Evolutionary conservation across 2,797 vertebrate genomes (phyloP), one percentile per base, ranked within the genome.

Genomic region (Gallirallus australis): DNA sequence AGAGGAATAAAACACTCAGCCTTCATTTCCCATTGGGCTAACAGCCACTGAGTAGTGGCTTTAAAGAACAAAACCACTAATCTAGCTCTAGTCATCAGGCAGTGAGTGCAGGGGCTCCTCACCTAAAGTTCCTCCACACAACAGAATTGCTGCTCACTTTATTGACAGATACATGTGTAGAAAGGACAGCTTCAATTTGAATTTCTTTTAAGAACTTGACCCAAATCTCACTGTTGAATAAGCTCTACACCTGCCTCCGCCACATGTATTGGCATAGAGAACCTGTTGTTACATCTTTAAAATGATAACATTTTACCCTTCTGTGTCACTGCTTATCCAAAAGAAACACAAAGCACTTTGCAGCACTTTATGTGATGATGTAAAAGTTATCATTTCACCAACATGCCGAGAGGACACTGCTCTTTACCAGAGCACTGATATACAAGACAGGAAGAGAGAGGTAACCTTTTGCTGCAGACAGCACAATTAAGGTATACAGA

Each of bases 141-240:
- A 24, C 11, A 64, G 60, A 66, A 64, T 6, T 57, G 37, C 71
- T 91, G 60, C 73, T 94, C 75, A 45, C 79, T 94, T 69, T 57
- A 84, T 50, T 90, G 86, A 85, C 81, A 92, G 50, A 37, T 80
- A 80, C 66, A 57, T 2, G 4, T 27, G 60, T 19, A 61, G 45
- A 68, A 82, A 89, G 86, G 68, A 71, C 86, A 90, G 83, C 71
- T 89, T 81, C 81, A n/a, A 40, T 69, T 15, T 75, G 40, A 87
- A 82, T 86, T 82, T 66, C 70, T 72, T 75, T 28, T 11, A 82
- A 89, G 53, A 90, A 69, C 28, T 31, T 78, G 93, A 82, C 90
- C 93, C 75, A 85, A 80, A 95, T 91, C 78, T 89, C 81, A n/a
- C 31, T 33, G 45, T 13, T 79, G 71, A 91, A 64, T 31, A 76